Evolutionary conservation across 2,888 invertebrate genomes (phyloP), one percentile per base, ranked within the genome.

Genomic region (Augiades crinisus): DNA sequence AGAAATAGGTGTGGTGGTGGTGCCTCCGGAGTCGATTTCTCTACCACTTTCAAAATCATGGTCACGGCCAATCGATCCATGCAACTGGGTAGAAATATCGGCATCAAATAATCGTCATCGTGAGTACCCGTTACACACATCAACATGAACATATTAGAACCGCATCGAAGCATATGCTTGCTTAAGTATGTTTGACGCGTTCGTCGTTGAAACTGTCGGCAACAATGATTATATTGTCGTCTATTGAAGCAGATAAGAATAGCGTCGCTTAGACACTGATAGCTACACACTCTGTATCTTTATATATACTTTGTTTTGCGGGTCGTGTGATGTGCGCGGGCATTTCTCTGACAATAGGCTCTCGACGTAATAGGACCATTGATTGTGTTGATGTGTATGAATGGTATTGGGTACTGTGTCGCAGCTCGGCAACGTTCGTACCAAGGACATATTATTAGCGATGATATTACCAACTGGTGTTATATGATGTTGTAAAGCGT

Each of bases 291-390:
- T 21, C 21, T 2, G 7, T 14, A 14, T 12, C 8, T 24, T 2
- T 24, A 2, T 50, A 27, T 27, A 21, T 30, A 44, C 66, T 67
- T 70, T 67, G 76, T 78, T 76, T 75, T 70, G 75, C 72, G 71
- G 64, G 78, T 71, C 81, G 83, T 83, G 81, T 78, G 79, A 83
- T 82, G 74, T 77, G 76, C 74, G 77, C 77, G 81, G 81, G 76
- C 78, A 78, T 79, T 71, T 82, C 75, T 75, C 75, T 78, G 81
- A 65, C 68, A 52, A 52, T 45, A 37, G 52, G 14, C 38, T 37
- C 34, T 78, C 78, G 75, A 79, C 79, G 78, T 80, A 88, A 87
- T 84, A 83, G 82, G 79, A 78, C 76, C 84, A 83, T 81, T 83
- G 84, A 87, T 84, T 83, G 80, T 82, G 71, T 72, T 74, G 70